These are phyloP conservation scores for Neelides sp. DNA, from an alignment of 1,140 invertebrate genomes.

Conservation along the genomic window DNA sequence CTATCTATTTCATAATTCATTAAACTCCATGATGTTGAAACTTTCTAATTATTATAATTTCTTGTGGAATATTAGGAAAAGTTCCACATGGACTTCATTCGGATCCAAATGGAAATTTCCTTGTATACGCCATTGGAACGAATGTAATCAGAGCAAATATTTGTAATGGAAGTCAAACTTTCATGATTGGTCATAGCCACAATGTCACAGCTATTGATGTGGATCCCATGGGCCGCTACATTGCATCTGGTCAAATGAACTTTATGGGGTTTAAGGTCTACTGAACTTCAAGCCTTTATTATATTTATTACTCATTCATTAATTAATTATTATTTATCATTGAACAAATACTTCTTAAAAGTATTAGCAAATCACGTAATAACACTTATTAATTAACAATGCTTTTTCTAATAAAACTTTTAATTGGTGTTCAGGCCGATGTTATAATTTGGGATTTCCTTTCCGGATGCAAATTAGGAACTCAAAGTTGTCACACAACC, in stretches of 20 bases:
- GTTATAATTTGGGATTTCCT: conserved; percentile 79
- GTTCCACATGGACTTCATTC: conserved; percentile 18
- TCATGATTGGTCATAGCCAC: conserved; percentile 71
- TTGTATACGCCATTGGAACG: conserved; percentile 29
- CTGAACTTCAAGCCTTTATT: too few species aligned
- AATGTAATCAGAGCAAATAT: conserved; percentile 41
- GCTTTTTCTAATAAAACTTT: not conserved
- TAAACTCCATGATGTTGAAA: not conserved
- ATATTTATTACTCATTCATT: too few species aligned
- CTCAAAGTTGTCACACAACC: conserved; percentile 70
- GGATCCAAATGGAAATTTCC: conserved; percentile 11
- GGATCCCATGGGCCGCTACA: conserved; percentile 59
- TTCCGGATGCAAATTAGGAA: conserved; percentile 44
- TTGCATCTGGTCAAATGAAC: conserved; percentile 78
- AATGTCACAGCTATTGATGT: conserved; percentile 65
- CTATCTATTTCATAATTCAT: not conserved
- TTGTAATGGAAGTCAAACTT: conserved; percentile 53
- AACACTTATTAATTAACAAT: too few species aligned
- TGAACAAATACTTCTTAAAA: too few species aligned
- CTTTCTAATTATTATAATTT: not conserved
- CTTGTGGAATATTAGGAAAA: conserved; percentile 16
- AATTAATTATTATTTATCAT: too few species aligned
- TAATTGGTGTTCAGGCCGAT: conserved; percentile 44
- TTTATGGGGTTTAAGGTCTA: conserved; percentile 73
- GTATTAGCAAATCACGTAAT: too few species aligned